Evolutionary conservation across 2,113 vertebrate genomes (phyloP).

Genomic region (Calcarius ornatus): DNA sequence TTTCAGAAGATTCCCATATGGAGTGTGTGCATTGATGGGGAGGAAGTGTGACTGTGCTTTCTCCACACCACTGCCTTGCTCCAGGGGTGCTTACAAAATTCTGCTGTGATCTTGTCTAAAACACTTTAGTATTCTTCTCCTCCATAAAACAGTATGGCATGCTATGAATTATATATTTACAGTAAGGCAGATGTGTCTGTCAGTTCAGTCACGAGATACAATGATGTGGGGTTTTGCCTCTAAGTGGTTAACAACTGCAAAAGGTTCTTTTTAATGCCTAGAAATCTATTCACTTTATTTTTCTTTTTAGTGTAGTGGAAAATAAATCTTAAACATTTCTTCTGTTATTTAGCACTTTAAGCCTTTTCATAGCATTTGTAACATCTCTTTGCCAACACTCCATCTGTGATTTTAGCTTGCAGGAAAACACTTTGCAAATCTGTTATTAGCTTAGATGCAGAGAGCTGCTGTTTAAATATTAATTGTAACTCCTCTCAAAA

Average conservation of each 20-base stretch:
- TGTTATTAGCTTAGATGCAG: constrained; percentile 24
- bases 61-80: neutral
- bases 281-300: neutral
- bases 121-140: neutral
- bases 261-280: neutral
- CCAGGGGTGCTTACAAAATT: neutral
- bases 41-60: neutral
- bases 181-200: neutral
- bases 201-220: neutral
- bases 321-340: neutral
- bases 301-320: neutral
- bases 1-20: neutral
- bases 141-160: neutral
- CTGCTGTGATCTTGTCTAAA: neutral
- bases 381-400: neutral
- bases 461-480: constrained; percentile 53
- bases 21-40: neutral
- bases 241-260: constrained; percentile 11
- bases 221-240: neutral
- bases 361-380: neutral
- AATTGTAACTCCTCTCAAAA: neutral
- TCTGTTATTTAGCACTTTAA: neutral
- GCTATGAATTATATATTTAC: neutral
- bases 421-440: constrained; percentile 27
- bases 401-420: constrained; percentile 46